Evolutionary conservation across 2,113 vertebrate genomes (phyloP).

Genomic region (Sus scrofa): DNA sequence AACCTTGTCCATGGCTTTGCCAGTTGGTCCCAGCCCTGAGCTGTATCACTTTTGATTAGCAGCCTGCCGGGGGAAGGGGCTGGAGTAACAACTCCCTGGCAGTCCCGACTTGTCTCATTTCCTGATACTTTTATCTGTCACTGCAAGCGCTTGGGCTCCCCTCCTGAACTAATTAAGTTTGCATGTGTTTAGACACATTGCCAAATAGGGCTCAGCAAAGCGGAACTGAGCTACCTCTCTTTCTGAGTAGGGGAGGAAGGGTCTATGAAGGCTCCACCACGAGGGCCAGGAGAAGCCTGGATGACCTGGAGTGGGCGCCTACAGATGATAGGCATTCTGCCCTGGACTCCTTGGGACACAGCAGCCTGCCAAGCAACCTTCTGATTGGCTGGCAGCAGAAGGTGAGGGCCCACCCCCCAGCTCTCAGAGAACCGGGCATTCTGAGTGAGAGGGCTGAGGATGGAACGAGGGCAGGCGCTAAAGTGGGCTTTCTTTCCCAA

Average conservation of each 20-base stretch:
- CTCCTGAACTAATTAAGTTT: constrained; percentile 92
- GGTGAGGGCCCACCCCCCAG: background rate
- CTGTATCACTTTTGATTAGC: constrained; percentile 87
- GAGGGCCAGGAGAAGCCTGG: constrained; percentile 14
- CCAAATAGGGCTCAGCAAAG: constrained; percentile 92
- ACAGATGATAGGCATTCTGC: constrained; percentile 47
- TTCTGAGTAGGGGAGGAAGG: constrained; percentile 84
- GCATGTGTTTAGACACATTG: constrained; percentile 91
- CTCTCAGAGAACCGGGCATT: constrained; percentile 39
- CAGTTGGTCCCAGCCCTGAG: constrained; percentile 72
- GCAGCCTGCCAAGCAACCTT: constrained; percentile 14
- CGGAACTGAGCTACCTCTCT: constrained; percentile 91
- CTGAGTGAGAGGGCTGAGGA: background rate
- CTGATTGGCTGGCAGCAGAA: background rate
- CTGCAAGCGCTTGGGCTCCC: constrained; percentile 86
- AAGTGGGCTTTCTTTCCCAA: constrained; percentile 11
- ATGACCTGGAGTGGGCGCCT: constrained; percentile 3
- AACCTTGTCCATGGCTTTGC: constrained; percentile 67
- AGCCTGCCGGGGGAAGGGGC: constrained; percentile 81
- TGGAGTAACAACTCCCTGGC: constrained; percentile 87
- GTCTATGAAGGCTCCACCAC: constrained; percentile 68
- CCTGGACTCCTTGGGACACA: background rate
- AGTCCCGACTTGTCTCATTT: constrained; percentile 90
- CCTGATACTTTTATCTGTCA: constrained; percentile 89
- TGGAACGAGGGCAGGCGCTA: background rate